phyloP scores from a whole-genome alignment of 2,113 vertebrate species.

The Chamaetylas fuelleborni region DNA sequence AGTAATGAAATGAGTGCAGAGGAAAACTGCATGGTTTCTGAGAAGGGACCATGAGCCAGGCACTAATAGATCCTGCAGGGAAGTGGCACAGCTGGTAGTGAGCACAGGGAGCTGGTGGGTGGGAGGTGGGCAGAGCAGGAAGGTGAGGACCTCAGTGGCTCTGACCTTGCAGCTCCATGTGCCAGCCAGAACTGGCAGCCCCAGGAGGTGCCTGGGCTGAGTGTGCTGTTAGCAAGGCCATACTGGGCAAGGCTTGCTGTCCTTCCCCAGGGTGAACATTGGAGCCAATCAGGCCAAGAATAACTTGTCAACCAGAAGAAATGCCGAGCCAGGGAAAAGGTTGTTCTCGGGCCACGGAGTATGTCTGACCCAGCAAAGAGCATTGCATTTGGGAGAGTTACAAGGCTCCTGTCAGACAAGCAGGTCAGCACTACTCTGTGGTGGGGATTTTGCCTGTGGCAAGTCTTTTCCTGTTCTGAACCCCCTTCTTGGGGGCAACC shows the following conservation, averaged over 20 bases:
- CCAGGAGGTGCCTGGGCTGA: not conserved
- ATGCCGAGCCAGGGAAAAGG: not conserved
- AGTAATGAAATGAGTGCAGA: not conserved
- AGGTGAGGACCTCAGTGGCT: not conserved
- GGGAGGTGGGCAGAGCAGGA: not conserved
- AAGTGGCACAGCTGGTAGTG: not conserved
- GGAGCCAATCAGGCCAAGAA: not conserved
- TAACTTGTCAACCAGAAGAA: not conserved
- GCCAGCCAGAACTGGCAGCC: not conserved
- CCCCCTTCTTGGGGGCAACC: not conserved
- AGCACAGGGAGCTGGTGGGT: not conserved
- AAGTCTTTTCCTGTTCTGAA: not conserved
- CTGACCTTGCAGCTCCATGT: rapidly evolving
- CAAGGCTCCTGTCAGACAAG: not conserved
- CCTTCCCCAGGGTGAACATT: not conserved
- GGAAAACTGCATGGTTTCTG: not conserved
- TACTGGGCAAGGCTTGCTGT: not conserved
- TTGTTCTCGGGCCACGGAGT: not conserved
- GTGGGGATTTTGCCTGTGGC: not conserved
- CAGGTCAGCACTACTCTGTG: not conserved
- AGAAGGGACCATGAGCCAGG: not conserved
- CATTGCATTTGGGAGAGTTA: not conserved
- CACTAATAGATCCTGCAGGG: not conserved
- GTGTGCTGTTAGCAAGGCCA: rapidly evolving
- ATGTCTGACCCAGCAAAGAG: not conserved